Evolutionary conservation across 2,113 vertebrate species (phyloP).

Genomic region (Narcine bancroftii): DNA sequence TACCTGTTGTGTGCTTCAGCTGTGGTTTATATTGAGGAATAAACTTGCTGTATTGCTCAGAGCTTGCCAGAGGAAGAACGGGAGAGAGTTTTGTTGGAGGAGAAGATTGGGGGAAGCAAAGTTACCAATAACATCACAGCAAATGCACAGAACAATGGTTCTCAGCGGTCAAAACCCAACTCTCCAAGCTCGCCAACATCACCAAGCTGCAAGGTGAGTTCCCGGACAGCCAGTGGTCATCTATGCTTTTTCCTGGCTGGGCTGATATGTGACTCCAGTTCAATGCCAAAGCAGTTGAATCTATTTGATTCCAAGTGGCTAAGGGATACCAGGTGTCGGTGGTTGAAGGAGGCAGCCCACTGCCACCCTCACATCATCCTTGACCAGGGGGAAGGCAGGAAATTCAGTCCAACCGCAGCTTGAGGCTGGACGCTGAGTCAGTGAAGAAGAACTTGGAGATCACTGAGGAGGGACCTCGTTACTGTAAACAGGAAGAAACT

Average conservation of each 20-base stretch:
- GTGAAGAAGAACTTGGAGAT: no score
- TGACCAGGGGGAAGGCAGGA: no score
- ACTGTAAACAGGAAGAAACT: not conserved
- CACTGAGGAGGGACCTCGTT: no score
- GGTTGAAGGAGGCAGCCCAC: no score
- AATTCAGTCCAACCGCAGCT: no score
- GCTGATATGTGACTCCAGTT: not conserved
- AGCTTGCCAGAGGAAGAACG: constrained; percentile 63
- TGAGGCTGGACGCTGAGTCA: no score
- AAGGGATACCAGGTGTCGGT: no score
- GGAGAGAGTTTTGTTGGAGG: constrained; percentile 57
- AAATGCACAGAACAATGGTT: constrained; percentile 44
- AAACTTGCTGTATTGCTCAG: constrained; percentile 41
- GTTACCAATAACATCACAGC: constrained; percentile 1
- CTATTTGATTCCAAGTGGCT: no score
- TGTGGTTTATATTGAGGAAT: not conserved
- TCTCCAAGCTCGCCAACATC: constrained; percentile 39
- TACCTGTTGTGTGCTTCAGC: not conserved
- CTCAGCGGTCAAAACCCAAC: constrained; percentile 49
- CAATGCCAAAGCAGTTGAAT: not conserved
- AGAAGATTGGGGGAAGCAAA: constrained; percentile 55
- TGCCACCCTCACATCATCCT: no score
- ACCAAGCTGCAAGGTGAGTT: constrained; percentile 47
- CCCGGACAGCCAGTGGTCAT: not conserved
- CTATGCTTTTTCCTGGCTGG: not conserved